Evolutionary conservation across 2,797 vertebrate species (phyloP).

Genomic region (Gila robusta): DNA sequence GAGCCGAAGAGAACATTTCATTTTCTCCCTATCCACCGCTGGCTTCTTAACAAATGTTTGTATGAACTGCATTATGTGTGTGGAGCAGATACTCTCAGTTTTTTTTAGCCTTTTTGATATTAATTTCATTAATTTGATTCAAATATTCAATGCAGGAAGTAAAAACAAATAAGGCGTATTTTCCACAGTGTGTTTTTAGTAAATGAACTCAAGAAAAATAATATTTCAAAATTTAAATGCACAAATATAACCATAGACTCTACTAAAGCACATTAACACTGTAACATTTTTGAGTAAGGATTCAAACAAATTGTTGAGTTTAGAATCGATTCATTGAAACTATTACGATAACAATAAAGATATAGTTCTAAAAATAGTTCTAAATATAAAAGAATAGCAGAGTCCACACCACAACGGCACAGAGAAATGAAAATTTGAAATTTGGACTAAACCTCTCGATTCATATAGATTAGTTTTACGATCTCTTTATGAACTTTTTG

Average conservation of each 20-base stretch:
- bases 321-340: background rate
- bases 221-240: background rate
- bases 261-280: background rate
- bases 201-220: background rate
- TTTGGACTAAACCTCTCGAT: no score
- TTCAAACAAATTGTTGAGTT: background rate
- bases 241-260: background rate
- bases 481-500: no score
- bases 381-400: no score
- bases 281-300: background rate
- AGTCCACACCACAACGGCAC: no score
- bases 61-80: background rate
- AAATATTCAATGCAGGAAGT: background rate
- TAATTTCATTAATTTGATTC: background rate
- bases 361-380: no score
- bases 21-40: background rate
- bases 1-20: constrained; percentile 18
- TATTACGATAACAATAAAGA: no score
- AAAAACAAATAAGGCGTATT: no score
- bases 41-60: background rate
- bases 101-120: background rate
- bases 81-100: background rate
- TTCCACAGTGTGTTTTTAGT: background rate
- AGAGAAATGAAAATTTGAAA: no score
- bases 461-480: no score